Conservation (phyloP, 2,888 invertebrate species). For the Clanis bilineata region DNA sequence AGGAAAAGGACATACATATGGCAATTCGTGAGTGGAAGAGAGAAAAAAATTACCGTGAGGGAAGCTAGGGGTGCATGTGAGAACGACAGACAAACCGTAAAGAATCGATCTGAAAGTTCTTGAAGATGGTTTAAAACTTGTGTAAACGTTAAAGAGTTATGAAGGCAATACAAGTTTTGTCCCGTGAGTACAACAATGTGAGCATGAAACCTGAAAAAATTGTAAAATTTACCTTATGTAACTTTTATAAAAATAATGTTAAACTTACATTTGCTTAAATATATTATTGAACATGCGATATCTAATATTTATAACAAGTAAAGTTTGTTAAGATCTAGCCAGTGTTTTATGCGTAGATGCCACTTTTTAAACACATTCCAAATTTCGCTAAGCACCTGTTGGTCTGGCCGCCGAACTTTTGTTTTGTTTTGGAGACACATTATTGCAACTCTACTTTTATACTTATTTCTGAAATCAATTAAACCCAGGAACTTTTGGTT, state of each 20-base stretch:
- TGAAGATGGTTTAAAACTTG: conserved; percentile 15
- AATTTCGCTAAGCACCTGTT: background rate
- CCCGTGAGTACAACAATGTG: background rate
- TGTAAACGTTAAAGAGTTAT: conserved; percentile 1
- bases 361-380: background rate
- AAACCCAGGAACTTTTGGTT: no score
- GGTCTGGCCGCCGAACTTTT: background rate
- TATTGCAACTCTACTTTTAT: no score
- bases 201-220: background rate
- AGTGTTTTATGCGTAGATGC: background rate
- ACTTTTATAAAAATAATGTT: no score
- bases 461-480: no score
- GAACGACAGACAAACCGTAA: conserved; percentile 59
- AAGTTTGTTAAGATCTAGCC: background rate
- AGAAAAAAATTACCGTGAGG: conserved; percentile 52
- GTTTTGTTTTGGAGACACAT: background rate
- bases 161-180: background rate
- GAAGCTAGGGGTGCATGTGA: conserved; percentile 70
- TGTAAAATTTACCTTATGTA: no score
- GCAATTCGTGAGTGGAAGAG: conserved; percentile 43
- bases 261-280: no score
- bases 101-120: conserved; percentile 72
- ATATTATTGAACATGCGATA: no score
- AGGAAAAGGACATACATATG: conserved; percentile 48
- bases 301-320: background rate